These are phyloP conservation scores for Dipodomys merriami DNA, from an alignment of 2,113 vertebrate species.

Conservation along the genomic window DNA sequence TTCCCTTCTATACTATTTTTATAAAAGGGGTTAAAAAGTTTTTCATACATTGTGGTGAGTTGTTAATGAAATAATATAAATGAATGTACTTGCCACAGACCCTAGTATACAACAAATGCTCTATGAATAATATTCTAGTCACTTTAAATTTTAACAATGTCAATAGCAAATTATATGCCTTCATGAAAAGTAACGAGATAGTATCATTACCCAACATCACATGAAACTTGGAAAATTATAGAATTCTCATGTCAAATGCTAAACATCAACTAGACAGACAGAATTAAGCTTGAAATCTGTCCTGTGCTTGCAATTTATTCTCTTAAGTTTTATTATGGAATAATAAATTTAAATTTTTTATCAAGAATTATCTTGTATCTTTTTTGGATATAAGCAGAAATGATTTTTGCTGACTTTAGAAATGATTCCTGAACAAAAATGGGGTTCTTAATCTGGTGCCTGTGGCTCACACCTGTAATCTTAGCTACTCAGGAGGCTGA, in stretches of 20 bases:
- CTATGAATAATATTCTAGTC: neutral
- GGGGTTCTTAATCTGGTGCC: no score
- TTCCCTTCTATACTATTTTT: neutral
- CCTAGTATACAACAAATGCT: neutral
- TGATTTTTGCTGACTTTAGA: no score
- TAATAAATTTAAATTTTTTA: no score
- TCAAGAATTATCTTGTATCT: no score
- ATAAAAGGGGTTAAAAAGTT: neutral
- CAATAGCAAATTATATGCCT: slow-evolving; percentile 9
- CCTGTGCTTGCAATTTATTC: no score
- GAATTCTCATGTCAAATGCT: neutral
- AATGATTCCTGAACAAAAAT: no score
- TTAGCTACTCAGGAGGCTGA: no score
- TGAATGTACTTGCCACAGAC: neutral
- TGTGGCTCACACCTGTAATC: no score
- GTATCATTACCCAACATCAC: neutral
- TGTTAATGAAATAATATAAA: slow-evolving; percentile 6
- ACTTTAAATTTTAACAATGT: neutral
- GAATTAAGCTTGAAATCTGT: neutral
- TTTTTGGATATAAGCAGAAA: no score
- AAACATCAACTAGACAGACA: neutral
- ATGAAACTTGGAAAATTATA: slow-evolving; percentile 25
- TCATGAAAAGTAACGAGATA: slow-evolving; percentile 28
- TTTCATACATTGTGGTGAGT: neutral
- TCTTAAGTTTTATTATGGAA: no score